A percentile compares a stretch with the other conserved stretches of the same genome.
Conservation (phyloP, 2,888 invertebrate species). For the Hemaris fuciformis region DNA sequence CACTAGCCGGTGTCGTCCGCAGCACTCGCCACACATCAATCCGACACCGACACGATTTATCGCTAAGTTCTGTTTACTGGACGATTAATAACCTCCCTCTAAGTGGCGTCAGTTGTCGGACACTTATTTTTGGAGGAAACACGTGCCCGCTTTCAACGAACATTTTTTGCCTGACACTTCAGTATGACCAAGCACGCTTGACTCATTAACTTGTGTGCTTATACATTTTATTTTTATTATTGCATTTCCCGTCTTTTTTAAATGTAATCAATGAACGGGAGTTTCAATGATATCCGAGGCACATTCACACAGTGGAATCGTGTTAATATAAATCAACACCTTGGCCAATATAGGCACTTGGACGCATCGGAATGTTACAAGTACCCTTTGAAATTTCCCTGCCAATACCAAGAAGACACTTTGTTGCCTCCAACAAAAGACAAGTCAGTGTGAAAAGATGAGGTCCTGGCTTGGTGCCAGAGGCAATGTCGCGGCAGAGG, state of each 20-base stretch:
- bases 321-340: not conserved
- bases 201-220: slow-evolving; percentile 2
- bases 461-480: slow-evolving; percentile 69
- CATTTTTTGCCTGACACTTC: slow-evolving; percentile 21
- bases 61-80: slow-evolving; percentile 31
- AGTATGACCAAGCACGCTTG: slow-evolving; percentile 1
- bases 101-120: slow-evolving; percentile 41
- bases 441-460: slow-evolving; percentile 65
- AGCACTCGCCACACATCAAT: slow-evolving; percentile 36
- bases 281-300: not conserved
- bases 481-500: slow-evolving; percentile 69
- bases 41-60: slow-evolving; percentile 37
- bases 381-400: slow-evolving; percentile 17
- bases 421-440: slow-evolving; percentile 58
- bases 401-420: slow-evolving; percentile 17
- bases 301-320: not conserved
- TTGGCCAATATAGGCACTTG: not conserved
- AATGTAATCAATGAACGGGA: not conserved
- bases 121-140: slow-evolving; percentile 59
- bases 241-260: not conserved
- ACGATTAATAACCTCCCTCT: slow-evolving; percentile 46
- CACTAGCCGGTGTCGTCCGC: slow-evolving; percentile 47
- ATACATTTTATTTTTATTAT: not conserved
- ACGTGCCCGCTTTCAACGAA: slow-evolving; percentile 46
- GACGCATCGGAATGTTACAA: not conserved